Conservation (phyloP, 2,113 vertebrate species). For the Alligator mississippiensis region DNA sequence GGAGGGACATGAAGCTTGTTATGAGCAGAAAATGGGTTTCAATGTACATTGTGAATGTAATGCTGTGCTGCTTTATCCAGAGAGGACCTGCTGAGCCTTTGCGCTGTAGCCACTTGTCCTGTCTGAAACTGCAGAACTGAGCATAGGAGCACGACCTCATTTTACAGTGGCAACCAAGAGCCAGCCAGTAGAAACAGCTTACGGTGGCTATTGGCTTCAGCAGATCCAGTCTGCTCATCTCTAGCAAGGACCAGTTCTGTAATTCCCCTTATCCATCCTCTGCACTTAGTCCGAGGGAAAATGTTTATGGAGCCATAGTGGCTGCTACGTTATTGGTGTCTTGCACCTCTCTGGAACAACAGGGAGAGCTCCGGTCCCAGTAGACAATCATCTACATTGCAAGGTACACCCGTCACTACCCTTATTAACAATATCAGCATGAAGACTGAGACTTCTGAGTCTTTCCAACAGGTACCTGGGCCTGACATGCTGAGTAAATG, state of each 20-base stretch:
- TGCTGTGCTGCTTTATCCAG: not conserved
- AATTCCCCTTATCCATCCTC: not conserved
- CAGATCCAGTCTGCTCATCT: not conserved
- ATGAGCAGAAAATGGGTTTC: not conserved
- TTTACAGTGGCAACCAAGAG: not conserved
- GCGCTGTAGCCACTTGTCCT: not conserved
- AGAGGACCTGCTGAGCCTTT: not conserved
- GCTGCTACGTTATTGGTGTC: not conserved
- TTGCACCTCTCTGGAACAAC: not conserved
- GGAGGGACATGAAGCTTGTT: not conserved
- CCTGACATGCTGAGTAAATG: fast-evolving
- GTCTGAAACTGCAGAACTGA: not conserved
- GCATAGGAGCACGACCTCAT: not conserved
- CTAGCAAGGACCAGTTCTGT: not conserved
- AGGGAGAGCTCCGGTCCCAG: not conserved
- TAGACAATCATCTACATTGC: fast-evolving
- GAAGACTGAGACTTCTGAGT: not conserved
- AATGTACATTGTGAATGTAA: not conserved
- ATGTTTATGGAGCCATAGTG: too few relatives aligned
- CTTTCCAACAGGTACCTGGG: not conserved
- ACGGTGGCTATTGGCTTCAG: not conserved
- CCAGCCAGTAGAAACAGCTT: not conserved
- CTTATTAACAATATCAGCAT: not conserved
- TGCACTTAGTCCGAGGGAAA: not conserved
- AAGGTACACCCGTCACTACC: not conserved